Evolutionary conservation across 1,140 invertebrate genomes (phyloP).

Genomic region (Hyphantria cunea): DNA sequence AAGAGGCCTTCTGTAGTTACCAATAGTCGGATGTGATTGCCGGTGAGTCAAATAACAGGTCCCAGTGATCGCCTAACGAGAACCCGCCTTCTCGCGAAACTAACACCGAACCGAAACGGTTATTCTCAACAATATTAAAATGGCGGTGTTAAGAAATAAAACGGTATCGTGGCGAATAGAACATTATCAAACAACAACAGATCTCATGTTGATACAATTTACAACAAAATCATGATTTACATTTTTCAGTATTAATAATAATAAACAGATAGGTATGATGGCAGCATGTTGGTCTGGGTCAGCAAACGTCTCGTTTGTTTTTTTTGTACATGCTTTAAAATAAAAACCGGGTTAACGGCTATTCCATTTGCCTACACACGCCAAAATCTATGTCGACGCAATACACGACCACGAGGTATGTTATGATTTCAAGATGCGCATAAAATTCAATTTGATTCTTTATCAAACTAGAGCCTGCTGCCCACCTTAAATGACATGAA

Average conservation of each 20-base stretch:
- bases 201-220: neutral
- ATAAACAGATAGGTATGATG: too few relatives aligned
- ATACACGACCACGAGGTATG: constrained; percentile 10
- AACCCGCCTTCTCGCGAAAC: constrained; percentile 34
- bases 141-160: constrained; percentile 27
- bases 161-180: too few relatives aligned
- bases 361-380: neutral
- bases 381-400: constrained; percentile 10
- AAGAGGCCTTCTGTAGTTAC: constrained; percentile 53
- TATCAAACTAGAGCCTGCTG: too few relatives aligned
- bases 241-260: too few relatives aligned
- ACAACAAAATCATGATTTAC: too few relatives aligned
- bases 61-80: constrained; percentile 39
- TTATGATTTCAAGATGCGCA: constrained; percentile 13
- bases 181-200: constrained; percentile 33
- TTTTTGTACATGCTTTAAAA: neutral
- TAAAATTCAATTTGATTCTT: neutral
- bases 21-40: constrained; percentile 42
- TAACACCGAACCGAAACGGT: constrained; percentile 23
- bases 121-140: constrained; percentile 43
- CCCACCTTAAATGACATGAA: too few relatives aligned
- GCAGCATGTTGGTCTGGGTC: too few relatives aligned
- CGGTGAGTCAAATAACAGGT: constrained; percentile 55
- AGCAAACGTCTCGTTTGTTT: too few relatives aligned
- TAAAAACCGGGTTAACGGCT: constrained; percentile 16